Base-by-base conservation (phyloP, 1,140 invertebrate species). In the Medauroidea extradentata region DNA sequence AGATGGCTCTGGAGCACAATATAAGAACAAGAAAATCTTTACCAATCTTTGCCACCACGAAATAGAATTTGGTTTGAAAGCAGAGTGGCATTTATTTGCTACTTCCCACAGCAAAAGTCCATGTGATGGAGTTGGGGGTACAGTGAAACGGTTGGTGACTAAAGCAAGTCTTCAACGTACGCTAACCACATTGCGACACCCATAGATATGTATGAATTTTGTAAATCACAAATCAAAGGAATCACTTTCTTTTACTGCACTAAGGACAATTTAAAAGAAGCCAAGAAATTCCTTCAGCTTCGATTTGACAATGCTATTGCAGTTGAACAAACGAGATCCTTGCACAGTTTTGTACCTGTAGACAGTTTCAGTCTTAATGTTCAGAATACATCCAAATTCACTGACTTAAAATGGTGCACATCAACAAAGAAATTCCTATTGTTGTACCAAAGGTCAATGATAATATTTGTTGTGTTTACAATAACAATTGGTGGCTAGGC, bases 21-120 rank as follows among this genome's bases (percentile, higher is more conserved):
- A 70, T 57, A 75, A 75, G 60, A 75, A 69, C 65, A 48, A 51
- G 11, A 67, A 70, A 46, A 72, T 67, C 44, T 63, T 75, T 50
- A 23, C 54, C 3, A 73, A 74, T 60, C 53, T 73, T 2, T 63
- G 64, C 19, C 46, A 65, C 49, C 66, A 67, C 48, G 21, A 65
- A 51, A 54, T 66, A 38, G 66, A 72, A 4, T 34, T 61, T 53
- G 34, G 57, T 29, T 44, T 75, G 9, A 29, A 60, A 21, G 67
- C 64, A 7, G 65, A 69, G 51, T 73, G 69, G 69, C 59, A 70
- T 57, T 69, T 67, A 54, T 69, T 63, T 63, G 67, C 69, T 23
- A 71, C 69, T 19, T 54, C 57, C 39, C 69, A 73, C 58, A 69
- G 70, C 9, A 75, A 74, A 63, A 61, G 62, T 43, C 46, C 65